These are phyloP conservation scores for Spatula clypeata DNA, from an alignment of 2,797 vertebrate species.

Conservation along the genomic window DNA sequence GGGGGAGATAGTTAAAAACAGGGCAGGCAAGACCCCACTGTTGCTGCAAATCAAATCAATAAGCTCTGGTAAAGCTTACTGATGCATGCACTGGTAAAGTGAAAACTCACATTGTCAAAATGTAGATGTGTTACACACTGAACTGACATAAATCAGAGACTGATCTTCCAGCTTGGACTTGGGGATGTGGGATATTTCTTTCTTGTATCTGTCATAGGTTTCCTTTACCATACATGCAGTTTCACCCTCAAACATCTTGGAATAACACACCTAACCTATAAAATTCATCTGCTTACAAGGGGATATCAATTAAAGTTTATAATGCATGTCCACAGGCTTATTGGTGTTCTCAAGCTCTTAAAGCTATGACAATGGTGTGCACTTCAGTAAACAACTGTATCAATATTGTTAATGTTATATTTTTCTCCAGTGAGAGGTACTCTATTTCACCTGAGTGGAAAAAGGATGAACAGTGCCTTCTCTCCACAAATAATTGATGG, in stretches of 20 bases:
- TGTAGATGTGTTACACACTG: neutral
- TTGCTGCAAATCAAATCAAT: neutral
- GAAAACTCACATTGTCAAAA: neutral
- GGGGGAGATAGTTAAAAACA: neutral
- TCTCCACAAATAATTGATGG: neutral
- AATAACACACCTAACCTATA: neutral
- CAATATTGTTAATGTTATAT: fast-evolving
- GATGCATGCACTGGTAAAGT: neutral
- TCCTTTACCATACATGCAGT: fast-evolving
- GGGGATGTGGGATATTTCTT: neutral
- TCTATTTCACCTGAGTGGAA: neutral
- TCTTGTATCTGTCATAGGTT: neutral
- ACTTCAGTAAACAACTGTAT: fast-evolving
- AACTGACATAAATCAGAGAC: neutral
- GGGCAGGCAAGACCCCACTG: fast-evolving
- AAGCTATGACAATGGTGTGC: neutral
- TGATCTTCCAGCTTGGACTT: fast-evolving
- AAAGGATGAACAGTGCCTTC: neutral
- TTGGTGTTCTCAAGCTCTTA: neutral
- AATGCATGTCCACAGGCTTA: fast-evolving
- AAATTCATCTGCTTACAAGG: neutral
- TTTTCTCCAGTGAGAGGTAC: fast-evolving
- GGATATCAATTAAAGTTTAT: neutral
- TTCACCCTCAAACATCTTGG: neutral
- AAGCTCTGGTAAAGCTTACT: neutral